These are phyloP conservation scores for Atta cephalotes DNA, from an alignment of 1,140 invertebrate genomes.

Conservation along the genomic window DNA sequence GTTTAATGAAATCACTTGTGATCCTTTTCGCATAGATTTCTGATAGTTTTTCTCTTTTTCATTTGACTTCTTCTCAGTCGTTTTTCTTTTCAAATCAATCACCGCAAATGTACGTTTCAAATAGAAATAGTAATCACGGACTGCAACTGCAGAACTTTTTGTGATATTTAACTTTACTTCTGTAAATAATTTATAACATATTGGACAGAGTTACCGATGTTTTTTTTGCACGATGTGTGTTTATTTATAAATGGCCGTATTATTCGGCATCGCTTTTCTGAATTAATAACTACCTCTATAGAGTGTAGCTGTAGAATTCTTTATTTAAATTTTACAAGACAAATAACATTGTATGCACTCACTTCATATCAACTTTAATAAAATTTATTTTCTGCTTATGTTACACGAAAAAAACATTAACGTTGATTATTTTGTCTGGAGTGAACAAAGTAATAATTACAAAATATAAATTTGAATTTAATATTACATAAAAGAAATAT, in stretches of 20 bases:
- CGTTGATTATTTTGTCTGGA: neutral
- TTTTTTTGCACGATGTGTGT: neutral
- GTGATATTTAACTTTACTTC: conserved; percentile 15
- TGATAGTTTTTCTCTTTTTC: neutral
- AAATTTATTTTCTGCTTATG: neutral
- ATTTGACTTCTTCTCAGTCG: neutral
- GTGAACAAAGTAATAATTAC: neutral
- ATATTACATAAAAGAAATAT: neutral
- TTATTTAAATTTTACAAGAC: conserved; percentile 15
- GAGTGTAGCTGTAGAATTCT: neutral
- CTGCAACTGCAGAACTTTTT: conserved; percentile 17
- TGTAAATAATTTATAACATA: conserved; percentile 43
- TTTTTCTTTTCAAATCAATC: conserved; percentile 34
- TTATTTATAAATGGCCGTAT: conserved; percentile 4
- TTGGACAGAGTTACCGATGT: neutral
- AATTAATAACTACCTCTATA: conserved; percentile 15
- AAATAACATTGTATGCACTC: neutral
- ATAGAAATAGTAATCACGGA: conserved; percentile 22
- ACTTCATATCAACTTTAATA: neutral
- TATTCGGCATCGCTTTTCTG: neutral
- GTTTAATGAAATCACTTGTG: conserved; percentile 35
- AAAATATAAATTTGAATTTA: neutral
- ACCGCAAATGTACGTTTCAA: conserved; percentile 20
- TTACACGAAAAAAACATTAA: neutral
- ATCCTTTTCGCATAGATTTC: neutral